Evolutionary conservation across 2,888 invertebrate species (phyloP), one percentile per base, ranked within the genome.

Genomic region (Agrotis exclamationis): DNA sequence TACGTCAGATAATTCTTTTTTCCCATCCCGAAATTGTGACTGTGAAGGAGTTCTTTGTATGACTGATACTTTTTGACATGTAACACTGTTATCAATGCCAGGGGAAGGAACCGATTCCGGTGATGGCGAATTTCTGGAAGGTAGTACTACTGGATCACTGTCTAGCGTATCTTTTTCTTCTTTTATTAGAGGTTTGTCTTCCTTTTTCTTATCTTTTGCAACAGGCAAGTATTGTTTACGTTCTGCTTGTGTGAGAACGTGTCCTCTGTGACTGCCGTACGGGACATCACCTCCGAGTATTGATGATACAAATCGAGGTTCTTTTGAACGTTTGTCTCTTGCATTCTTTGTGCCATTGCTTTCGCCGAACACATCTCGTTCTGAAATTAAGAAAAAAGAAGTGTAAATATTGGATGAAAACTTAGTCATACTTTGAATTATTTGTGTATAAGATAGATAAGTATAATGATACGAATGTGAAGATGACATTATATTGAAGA

Each of bases 251-350:
- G 98, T 98, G n/a, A 98, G 95, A 4, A 98, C 97, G 90, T 98
- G 97, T 58, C 97, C 97, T 86, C 97, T 96, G 77, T 96, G 96
- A 86, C 98, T 98, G n/a, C 98, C 98, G 85, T 98, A 98, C 6
- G 98, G 98, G 56, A 98, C 97, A 87, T 98, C 98, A 24, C 98
- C 98, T 44, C 98, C 98, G 45, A 98, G 96, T 86, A 98, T 98
- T 24, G 98, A 98, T 28, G 98, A 98, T 78, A 98, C 97, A 89
- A 98, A 98, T 80, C 96, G 92, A 58, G 96, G 96, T 93, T 96
- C 96, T 90, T 95, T 95, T 75, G 91, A 91, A 50, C 91, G 91
- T 83, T 93, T 91, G 47, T 96, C 95, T 81, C 90, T 89, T 76
- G 88, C 69, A 70, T 85, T 89, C 79, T 88, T 93, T 68, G 85